Conservation (phyloP, 2,113 vertebrate species). For the Zosterops pallidus region DNA sequence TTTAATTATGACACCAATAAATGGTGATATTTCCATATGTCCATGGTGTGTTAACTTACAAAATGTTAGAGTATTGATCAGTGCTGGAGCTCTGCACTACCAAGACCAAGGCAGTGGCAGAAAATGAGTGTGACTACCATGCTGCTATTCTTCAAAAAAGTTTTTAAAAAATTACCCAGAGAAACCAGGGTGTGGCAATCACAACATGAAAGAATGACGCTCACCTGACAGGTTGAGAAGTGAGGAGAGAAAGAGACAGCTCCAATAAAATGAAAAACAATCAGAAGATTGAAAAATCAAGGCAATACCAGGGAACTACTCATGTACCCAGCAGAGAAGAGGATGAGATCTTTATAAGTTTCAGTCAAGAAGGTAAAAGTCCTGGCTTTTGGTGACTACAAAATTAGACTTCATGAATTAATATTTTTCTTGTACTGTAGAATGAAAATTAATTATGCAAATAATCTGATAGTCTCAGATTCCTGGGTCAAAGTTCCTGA, state of each 20-base stretch:
- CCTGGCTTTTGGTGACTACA: background rate
- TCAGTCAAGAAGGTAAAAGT: background rate
- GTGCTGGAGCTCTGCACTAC: background rate
- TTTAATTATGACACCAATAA: slow-evolving; percentile 15
- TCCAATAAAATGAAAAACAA: no score
- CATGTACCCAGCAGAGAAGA: background rate
- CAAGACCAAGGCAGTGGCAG: background rate
- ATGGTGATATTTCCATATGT: background rate
- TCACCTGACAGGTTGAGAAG: no score
- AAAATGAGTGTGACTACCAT: background rate
- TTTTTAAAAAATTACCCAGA: background rate
- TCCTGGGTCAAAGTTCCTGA: background rate
- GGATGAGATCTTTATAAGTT: background rate
- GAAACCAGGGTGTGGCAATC: background rate
- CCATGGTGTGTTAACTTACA: background rate
- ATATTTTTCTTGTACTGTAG: background rate
- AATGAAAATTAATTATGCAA: background rate
- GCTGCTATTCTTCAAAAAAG: background rate
- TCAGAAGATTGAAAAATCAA: no score
- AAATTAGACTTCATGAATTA: background rate
- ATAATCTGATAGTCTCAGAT: background rate
- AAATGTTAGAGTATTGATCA: background rate
- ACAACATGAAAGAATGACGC: no score
- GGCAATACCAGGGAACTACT: background rate
- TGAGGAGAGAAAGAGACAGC: no score